A percentile compares a stretch with the other conserved stretches of the same genome.
These are phyloP conservation scores for Myiopsitta monachus DNA, from an alignment of 2,113 vertebrate genomes.

Conservation along the genomic window DNA sequence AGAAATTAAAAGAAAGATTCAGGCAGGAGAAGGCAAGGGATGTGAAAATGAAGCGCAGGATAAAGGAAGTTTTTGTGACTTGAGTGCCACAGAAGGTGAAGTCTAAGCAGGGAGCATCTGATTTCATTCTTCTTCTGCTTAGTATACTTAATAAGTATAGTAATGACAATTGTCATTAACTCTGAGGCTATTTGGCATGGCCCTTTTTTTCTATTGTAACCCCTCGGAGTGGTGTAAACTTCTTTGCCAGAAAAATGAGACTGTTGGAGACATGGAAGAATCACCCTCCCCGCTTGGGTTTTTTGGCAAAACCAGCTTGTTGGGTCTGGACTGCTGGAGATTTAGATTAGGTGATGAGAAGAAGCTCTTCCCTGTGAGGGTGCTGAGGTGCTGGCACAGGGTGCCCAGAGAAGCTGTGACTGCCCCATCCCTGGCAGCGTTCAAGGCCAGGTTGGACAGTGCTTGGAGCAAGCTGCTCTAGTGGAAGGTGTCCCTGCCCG, in stretches of 20 bases:
- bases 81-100: background rate
- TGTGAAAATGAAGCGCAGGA: background rate
- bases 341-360: background rate
- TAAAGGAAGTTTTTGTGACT: constrained; percentile 21
- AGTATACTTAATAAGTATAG: background rate
- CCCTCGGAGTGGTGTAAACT: background rate
- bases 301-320: background rate
- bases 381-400: background rate
- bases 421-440: background rate
- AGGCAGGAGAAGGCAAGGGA: background rate
- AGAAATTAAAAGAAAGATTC: background rate
- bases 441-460: background rate
- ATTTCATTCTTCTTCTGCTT: background rate
- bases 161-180: background rate
- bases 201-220: rapidly evolving
- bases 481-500: background rate
- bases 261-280: background rate
- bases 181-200: background rate
- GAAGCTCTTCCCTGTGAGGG: background rate
- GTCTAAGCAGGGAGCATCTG: background rate
- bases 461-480: background rate
- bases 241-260: background rate
- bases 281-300: background rate
- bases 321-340: background rate
- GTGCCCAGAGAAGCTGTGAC: background rate